These are phyloP conservation scores for Spatulosminthurus flaviceps DNA, from an alignment of 2,888 invertebrate species.

Conservation along the genomic window DNA sequence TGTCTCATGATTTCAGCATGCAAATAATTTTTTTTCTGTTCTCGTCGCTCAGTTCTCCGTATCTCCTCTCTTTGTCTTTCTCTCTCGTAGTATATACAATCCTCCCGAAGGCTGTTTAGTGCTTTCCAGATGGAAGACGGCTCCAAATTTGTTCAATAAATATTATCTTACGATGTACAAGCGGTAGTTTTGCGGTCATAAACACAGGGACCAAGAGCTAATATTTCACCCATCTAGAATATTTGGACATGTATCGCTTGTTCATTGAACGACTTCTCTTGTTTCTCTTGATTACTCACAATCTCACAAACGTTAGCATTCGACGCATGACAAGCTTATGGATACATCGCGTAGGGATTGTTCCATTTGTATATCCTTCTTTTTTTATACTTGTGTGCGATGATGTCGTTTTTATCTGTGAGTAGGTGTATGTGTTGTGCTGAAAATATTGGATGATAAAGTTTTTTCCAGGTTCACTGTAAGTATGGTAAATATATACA, in stretches of 20 bases:
- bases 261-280: constrained; percentile 2
- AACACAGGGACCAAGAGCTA: constrained; percentile 3
- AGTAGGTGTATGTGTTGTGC: neutral
- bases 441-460: constrained; percentile 7
- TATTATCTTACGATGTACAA: constrained; percentile 3
- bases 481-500: neutral
- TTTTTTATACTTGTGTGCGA: neutral
- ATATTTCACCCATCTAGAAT: constrained; percentile 18
- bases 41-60: neutral
- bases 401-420: neutral
- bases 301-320: too few species aligned
- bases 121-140: constrained; percentile 14
- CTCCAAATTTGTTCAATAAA: constrained; percentile 14
- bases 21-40: neutral
- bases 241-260: constrained; percentile 4
- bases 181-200: constrained; percentile 14
- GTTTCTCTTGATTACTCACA: neutral
- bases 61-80: neutral
- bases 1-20: constrained; percentile 13
- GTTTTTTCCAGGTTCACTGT: neutral
- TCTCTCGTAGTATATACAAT: neutral
- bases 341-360: too few species aligned
- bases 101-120: constrained; percentile 5
- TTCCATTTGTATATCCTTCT: too few species aligned
- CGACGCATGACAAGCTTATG: too few species aligned